Evolutionary conservation across 92 coral and sea anemone genomes (phyloP).

Genomic region (Chrysogorgia sp.): DNA sequence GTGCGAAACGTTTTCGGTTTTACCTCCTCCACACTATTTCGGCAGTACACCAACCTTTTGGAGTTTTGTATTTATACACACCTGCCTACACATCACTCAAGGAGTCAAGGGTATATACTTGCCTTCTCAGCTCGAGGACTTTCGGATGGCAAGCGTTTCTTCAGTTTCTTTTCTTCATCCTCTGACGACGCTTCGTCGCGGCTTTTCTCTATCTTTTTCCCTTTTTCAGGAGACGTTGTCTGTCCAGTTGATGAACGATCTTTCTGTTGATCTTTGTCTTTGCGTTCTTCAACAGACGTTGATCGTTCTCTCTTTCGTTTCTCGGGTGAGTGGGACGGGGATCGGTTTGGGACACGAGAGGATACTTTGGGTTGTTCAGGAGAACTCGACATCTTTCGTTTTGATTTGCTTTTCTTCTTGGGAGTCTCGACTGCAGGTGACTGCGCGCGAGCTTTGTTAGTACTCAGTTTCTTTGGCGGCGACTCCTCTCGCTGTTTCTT

Average conservation of each 20-base stretch:
- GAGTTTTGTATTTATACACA: too few species aligned
- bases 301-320: constrained; percentile 41
- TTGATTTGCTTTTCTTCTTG: constrained; percentile 40
- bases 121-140: constrained; percentile 47
- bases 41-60: not conserved
- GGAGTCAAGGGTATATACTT: not conserved
- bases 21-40: too few species aligned
- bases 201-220: not conserved
- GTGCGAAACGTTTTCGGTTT: too few species aligned
- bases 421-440: constrained; percentile 55
- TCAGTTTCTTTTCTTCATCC: constrained; percentile 57
- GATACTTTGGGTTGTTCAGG: constrained; percentile 46
- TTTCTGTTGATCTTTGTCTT: constrained; percentile 41
- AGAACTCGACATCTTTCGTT: constrained; percentile 39
- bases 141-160: constrained; percentile 48
- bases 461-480: constrained; percentile 58
- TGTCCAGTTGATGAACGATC: constrained; percentile 53
- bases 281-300: constrained; percentile 64
- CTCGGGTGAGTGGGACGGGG: constrained; percentile 50
- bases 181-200: constrained; percentile 24
- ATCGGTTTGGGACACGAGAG: constrained; percentile 21
- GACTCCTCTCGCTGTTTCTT: constrained; percentile 32
- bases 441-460: constrained; percentile 38
- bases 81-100: too few species aligned
- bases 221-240: constrained; percentile 3